A percentile compares a stretch with the other conserved stretches of the same genome.
Evolutionary conservation across 2,113 vertebrate species (phyloP).

Genomic region (Thermophis baileyi): DNA sequence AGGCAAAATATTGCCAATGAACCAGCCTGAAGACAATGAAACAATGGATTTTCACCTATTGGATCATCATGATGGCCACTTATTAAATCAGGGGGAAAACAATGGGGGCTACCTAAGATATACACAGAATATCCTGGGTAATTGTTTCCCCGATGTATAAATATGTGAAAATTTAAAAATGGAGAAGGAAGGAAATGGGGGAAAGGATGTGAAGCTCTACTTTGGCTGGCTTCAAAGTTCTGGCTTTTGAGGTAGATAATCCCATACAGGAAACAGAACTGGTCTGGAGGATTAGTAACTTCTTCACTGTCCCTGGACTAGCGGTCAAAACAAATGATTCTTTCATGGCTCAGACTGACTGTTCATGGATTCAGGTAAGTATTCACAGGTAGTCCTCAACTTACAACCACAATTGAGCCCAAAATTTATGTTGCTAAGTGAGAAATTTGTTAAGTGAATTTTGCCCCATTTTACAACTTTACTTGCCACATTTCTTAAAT

Average conservation of each 20-base stretch:
- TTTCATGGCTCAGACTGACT: background rate
- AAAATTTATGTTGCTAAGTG: no score
- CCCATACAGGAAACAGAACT: fast-evolving
- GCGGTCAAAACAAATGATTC: background rate
- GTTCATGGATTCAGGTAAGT: background rate
- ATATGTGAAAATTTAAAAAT: background rate
- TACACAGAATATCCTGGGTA: background rate
- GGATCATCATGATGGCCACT: background rate
- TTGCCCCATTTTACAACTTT: no score
- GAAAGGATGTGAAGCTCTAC: background rate
- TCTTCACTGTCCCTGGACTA: background rate
- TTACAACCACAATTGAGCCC: no score
- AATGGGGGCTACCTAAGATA: background rate
- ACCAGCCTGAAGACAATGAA: background rate
- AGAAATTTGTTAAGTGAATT: no score
- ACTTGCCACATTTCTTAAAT: no score
- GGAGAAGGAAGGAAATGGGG: background rate
- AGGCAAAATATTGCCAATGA: background rate
- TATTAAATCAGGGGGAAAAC: background rate
- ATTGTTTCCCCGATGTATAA: background rate
- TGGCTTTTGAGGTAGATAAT: background rate
- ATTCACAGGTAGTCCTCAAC: background rate
- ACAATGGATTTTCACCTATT: background rate
- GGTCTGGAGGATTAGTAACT: background rate
- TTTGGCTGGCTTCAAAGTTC: background rate